Conservation (phyloP, 2,888 invertebrate genomes). For the Drosophila kuntzei region DNA sequence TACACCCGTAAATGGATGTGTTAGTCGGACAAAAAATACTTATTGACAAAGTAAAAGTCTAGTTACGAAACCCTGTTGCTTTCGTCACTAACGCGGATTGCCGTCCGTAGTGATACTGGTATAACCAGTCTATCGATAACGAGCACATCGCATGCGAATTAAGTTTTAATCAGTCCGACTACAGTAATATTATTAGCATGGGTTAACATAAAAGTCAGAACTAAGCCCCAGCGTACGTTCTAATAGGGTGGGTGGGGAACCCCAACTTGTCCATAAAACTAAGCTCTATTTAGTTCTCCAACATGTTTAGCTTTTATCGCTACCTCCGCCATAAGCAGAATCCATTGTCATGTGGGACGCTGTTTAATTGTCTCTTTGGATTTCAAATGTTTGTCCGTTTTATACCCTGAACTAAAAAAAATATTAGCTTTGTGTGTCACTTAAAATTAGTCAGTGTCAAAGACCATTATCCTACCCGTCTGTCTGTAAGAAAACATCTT, state of each 20-base stretch:
- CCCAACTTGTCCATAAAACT: constrained; percentile 12
- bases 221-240: constrained; percentile 39
- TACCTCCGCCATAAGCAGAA: constrained; percentile 20
- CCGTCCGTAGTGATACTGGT: no score
- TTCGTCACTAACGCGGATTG: no score
- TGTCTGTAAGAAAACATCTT: no score
- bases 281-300: constrained; percentile 16
- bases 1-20: background rate
- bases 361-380: constrained; percentile 40
- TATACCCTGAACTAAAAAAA: background rate
- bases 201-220: constrained; percentile 51
- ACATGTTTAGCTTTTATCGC: constrained; percentile 68
- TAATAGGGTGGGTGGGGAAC: background rate
- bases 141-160: constrained; percentile 36
- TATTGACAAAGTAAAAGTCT: no score
- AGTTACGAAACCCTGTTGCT: no score
- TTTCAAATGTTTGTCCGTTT: constrained; percentile 16
- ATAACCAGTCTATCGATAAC: constrained; percentile 5
- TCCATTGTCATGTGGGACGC: constrained; percentile 17
- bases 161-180: constrained; percentile 48
- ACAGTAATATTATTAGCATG: constrained; percentile 36
- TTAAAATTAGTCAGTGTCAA: no score
- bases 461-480: no score
- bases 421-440: background rate
- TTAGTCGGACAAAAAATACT: background rate